Conservation (phyloP, 2,113 vertebrate genomes). For the Heliornis fulica region DNA sequence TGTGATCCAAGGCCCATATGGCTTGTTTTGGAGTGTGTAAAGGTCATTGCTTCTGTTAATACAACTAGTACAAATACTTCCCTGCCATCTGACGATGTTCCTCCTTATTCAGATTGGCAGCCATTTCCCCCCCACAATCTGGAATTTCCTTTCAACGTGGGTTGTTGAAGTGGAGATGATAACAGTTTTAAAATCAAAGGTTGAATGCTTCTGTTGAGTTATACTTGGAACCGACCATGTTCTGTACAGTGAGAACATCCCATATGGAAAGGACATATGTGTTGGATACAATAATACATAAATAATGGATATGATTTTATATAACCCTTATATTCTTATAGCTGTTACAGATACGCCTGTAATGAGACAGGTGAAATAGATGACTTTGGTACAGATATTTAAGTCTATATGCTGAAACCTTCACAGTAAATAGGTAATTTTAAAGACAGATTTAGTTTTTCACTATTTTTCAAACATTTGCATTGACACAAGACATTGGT, state of each 20-base stretch:
- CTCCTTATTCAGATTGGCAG: slow-evolving; percentile 56
- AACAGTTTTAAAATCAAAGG: slow-evolving; percentile 50
- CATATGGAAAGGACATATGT: slow-evolving; percentile 61
- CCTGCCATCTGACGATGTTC: slow-evolving; percentile 61
- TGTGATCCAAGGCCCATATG: slow-evolving; percentile 36
- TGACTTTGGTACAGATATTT: neutral
- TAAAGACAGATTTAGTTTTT: neutral
- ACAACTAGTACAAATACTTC: slow-evolving; percentile 66
- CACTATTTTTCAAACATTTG: neutral
- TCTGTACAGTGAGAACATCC: slow-evolving; percentile 50
- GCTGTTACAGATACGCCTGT: neutral
- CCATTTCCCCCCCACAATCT: slow-evolving; percentile 37
- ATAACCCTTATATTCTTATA: slow-evolving; percentile 10
- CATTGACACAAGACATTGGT: neutral
- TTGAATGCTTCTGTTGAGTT: slow-evolving; percentile 46
- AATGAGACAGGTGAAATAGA: slow-evolving; percentile 28
- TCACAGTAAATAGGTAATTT: neutral
- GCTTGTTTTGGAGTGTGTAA: slow-evolving; percentile 56
- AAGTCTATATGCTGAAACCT: neutral
- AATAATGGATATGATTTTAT: slow-evolving; percentile 39
- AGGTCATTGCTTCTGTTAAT: slow-evolving; percentile 72
- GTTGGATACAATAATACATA: slow-evolving; percentile 46
- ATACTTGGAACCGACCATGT: slow-evolving; percentile 36
- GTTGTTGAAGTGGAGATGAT: slow-evolving; percentile 36
- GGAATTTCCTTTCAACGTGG: slow-evolving; percentile 50